phyloP scores from a whole-genome alignment of 2,888 invertebrate species.

The Eulithis testata region DNA sequence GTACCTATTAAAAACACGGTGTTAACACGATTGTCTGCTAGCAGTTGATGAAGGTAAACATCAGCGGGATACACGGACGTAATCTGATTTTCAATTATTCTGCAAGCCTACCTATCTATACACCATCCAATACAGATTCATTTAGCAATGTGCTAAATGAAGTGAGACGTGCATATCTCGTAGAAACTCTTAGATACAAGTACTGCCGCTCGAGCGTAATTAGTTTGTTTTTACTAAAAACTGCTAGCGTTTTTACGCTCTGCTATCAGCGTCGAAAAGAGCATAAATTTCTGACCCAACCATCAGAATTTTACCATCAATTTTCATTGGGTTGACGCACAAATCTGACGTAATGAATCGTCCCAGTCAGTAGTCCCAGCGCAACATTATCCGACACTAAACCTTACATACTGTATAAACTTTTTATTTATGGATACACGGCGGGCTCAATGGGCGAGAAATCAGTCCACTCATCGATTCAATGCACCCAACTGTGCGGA shows the following conservation, averaged over 20 bases:
- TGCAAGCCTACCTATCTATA: slow-evolving; percentile 46
- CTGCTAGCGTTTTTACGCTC: not conserved
- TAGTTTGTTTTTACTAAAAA: too few species aligned
- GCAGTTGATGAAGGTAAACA: slow-evolving; percentile 63
- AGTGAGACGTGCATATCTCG: too few species aligned
- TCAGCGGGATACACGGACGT: slow-evolving; percentile 47
- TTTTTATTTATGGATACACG: slow-evolving; percentile 43
- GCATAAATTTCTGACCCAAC: not conserved
- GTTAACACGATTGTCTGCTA: slow-evolving; percentile 49
- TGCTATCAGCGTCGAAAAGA: not conserved
- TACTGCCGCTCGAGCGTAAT: too few species aligned
- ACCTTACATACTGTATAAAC: slow-evolving; percentile 29
- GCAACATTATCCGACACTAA: slow-evolving; percentile 23
- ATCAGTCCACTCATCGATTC: slow-evolving; percentile 67
- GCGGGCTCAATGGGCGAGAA: slow-evolving; percentile 61
- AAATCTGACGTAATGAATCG: slow-evolving; percentile 8
- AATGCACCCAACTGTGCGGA: slow-evolving; percentile 64
- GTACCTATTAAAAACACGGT: slow-evolving; percentile 21
- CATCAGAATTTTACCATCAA: slow-evolving; percentile 6
- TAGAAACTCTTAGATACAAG: too few species aligned
- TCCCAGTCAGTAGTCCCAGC: slow-evolving; percentile 16
- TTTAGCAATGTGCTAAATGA: not conserved
- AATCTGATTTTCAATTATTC: slow-evolving; percentile 71
- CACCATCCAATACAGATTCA: not conserved
- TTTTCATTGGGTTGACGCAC: slow-evolving; percentile 4